A percentile compares a stretch with the other conserved stretches of the same genome.
Conservation (phyloP, 2,113 vertebrate species). For the Lycocorax pyrrhopterus region DNA sequence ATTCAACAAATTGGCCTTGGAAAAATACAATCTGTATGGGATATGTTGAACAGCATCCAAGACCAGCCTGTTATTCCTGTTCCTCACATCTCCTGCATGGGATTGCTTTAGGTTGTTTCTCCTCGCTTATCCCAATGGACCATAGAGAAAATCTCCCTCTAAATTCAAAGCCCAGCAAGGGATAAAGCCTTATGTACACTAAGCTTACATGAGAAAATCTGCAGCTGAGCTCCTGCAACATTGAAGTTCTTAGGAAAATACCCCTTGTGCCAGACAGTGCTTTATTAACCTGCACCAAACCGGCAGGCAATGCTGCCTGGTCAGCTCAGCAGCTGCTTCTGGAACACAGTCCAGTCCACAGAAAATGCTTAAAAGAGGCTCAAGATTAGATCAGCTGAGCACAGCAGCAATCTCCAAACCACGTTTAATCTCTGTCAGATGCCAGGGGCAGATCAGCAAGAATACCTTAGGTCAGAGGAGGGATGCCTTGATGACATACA, state of each 20-base stretch:
- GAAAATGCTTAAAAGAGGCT: not conserved
- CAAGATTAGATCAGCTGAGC: not conserved
- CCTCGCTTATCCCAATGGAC: not conserved
- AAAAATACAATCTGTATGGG: not conserved
- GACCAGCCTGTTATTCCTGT: not conserved
- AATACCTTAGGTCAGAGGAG: not conserved
- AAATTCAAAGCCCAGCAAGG: slow-evolving; percentile 7
- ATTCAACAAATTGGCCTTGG: not conserved
- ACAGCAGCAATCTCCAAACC: not conserved
- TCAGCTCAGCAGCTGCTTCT: not conserved
- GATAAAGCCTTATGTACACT: not conserved
- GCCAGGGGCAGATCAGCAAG: not conserved
- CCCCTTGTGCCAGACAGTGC: not conserved
- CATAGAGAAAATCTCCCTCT: not conserved
- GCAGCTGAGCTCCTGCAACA: not conserved
- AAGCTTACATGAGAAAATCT: slow-evolving; percentile 5
- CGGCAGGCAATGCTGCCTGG: not conserved
- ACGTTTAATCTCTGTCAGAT: not conserved
- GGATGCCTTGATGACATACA: not conserved
- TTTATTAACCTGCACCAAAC: not conserved
- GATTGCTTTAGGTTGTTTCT: not conserved
- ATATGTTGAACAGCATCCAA: not conserved
- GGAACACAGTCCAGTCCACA: not conserved
- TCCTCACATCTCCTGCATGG: not conserved
- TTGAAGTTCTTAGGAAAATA: not conserved